Conservation (phyloP, 2,797 vertebrate species). For the Falco berigora region DNA sequence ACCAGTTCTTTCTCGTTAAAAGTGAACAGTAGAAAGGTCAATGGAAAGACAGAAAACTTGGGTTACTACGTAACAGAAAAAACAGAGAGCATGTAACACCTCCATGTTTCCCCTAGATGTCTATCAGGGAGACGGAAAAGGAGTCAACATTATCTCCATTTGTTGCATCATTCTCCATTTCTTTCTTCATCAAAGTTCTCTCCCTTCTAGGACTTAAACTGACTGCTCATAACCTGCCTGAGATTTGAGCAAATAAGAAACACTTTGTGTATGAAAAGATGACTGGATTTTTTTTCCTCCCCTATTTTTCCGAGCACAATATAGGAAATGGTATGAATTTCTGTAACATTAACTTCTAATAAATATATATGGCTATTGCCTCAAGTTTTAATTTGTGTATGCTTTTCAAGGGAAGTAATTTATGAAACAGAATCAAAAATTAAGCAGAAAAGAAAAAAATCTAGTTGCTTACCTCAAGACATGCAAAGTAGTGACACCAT, state of each 20-base stretch:
- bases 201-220: constrained; percentile 43
- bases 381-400: neutral
- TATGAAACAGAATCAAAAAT: neutral
- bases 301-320: neutral
- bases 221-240: neutral
- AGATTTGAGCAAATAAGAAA: neutral
- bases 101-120: neutral
- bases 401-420: neutral
- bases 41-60: neutral
- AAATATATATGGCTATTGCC: neutral
- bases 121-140: neutral
- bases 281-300: neutral
- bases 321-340: neutral
- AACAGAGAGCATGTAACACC: neutral
- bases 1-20: neutral
- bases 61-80: neutral
- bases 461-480: neutral
- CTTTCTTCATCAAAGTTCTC: neutral
- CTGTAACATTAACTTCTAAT: neutral
- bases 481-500: neutral
- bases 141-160: neutral
- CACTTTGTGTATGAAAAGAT: neutral
- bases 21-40: neutral
- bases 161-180: constrained; percentile 26
- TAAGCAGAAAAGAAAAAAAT: neutral